Percentiles rank a stretch among this genome's conserved stretches.
Conservation (phyloP, 2,113 vertebrate species). For the Echinops telfairi region DNA sequence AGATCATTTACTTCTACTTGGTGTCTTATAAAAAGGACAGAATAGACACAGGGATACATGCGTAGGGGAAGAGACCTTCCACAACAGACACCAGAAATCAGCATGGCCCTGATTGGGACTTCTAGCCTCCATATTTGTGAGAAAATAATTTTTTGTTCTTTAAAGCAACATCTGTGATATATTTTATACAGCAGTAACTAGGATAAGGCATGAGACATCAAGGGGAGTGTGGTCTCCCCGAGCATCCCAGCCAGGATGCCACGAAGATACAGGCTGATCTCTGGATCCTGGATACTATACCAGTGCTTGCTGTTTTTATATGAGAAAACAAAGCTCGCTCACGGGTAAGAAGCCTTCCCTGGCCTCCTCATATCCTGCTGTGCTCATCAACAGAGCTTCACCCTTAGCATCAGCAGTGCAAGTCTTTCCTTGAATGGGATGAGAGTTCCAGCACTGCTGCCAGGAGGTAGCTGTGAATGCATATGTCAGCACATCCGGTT, state of each 20-base stretch:
- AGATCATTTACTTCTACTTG: background rate
- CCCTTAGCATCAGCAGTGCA: too few species aligned
- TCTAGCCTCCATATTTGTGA: background rate
- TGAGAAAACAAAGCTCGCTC: background rate
- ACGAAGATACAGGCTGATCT: background rate
- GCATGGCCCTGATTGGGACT: background rate
- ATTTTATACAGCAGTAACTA: background rate
- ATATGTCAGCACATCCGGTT: background rate
- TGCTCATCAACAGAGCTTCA: fast-evolving
- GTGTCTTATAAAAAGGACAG: background rate
- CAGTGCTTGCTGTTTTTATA: background rate
- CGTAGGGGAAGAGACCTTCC: background rate
- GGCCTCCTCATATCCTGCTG: too few species aligned
- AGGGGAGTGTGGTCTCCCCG: background rate
- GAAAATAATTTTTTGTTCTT: background rate
- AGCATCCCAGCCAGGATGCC: background rate
- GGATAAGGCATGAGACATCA: background rate
- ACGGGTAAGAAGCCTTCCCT: background rate
- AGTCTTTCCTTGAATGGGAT: background rate
- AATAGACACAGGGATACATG: background rate
- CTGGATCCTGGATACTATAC: background rate
- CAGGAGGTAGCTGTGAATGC: background rate
- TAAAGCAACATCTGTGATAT: background rate
- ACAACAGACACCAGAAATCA: background rate
- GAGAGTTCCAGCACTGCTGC: background rate